These are phyloP conservation scores for Aix galericulata DNA, from an alignment of 2,113 vertebrate genomes.

Conservation along the genomic window DNA sequence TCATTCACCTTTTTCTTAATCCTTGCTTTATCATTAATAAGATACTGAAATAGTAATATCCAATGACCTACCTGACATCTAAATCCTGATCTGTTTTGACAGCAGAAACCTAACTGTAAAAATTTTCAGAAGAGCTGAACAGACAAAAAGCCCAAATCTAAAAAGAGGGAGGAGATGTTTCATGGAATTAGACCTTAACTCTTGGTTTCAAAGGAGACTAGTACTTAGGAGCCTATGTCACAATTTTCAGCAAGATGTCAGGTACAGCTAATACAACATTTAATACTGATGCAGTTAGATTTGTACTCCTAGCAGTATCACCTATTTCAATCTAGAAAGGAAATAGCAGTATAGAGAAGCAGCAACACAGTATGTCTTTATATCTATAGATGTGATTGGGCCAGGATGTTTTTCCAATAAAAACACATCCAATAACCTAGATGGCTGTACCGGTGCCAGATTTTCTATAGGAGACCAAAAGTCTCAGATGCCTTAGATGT, in stretches of 20 bases:
- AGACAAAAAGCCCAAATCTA: not conserved
- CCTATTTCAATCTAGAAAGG: slow-evolving; percentile 15
- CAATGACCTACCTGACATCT: not conserved
- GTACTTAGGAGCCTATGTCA: not conserved
- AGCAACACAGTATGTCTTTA: not conserved
- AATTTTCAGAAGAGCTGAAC: not conserved
- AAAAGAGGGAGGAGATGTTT: not conserved
- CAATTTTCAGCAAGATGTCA: slow-evolving; percentile 21
- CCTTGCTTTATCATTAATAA: not conserved
- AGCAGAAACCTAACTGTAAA: not conserved
- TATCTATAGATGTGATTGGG: not conserved
- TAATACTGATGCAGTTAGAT: not conserved
- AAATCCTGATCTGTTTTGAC: slow-evolving; percentile 17
- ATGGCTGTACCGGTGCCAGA: not conserved
- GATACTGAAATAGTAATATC: not conserved
- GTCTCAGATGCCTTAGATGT: not conserved
- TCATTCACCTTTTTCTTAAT: not conserved
- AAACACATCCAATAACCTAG: slow-evolving; percentile 10
- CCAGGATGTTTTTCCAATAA: slow-evolving; percentile 41
- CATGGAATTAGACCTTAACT: slow-evolving; percentile 2
- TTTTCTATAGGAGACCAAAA: not conserved
- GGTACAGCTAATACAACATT: not conserved
- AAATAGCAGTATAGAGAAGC: slow-evolving; percentile 37
- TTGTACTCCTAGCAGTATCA: not conserved
- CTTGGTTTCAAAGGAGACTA: not conserved